phyloP scores from a whole-genome alignment of 2,113 vertebrate genomes.

The Hepsetus odoe region DNA sequence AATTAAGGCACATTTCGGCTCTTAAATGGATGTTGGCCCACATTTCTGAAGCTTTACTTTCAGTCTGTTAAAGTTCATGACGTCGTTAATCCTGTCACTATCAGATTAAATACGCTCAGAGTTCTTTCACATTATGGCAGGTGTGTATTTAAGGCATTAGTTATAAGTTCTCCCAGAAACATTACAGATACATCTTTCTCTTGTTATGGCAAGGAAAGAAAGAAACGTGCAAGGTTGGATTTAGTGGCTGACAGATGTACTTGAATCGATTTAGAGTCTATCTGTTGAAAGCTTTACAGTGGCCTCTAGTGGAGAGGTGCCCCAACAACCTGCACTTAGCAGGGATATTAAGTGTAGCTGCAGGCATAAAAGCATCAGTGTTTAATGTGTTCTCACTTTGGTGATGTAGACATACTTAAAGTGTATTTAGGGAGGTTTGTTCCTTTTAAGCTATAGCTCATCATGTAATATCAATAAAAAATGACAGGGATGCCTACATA shows the following conservation, averaged over 20 bases:
- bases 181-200: background rate
- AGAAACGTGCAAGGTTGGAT: background rate
- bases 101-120: background rate
- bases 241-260: background rate
- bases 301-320: conserved; percentile 47
- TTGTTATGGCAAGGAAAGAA: background rate
- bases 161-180: background rate
- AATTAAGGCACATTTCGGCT: background rate
- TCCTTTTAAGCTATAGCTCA: too few relatives aligned
- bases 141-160: background rate
- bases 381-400: background rate
- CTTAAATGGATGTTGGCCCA: conserved; percentile 3
- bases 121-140: background rate
- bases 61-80: background rate
- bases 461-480: too few relatives aligned
- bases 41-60: background rate
- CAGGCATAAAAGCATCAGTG: background rate
- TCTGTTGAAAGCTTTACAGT: background rate
- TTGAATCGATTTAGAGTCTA: background rate
- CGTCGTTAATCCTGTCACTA: background rate
- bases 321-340: background rate
- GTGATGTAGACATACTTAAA: background rate
- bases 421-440: too few relatives aligned
- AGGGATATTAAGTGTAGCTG: background rate
- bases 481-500: too few relatives aligned